Evolutionary conservation across 2,888 invertebrate genomes (phyloP), one percentile per base, ranked within the genome.

Genomic region (Esperia sulphurella): DNA sequence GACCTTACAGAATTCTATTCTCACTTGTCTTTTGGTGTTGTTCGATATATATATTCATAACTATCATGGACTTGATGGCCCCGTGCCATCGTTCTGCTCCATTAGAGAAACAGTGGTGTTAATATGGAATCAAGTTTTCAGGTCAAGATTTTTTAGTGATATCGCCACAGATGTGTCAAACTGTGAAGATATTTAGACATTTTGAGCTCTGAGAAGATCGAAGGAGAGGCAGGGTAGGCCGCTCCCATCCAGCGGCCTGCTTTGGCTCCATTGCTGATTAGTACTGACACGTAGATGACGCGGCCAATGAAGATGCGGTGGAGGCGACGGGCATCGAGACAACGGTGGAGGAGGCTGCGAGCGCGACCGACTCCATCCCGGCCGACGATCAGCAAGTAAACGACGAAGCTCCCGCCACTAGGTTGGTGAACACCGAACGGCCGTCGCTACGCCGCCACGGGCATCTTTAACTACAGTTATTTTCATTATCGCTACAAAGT

Each of bases 91-190:
- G 65, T 68, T 61, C 68, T 62, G 61, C 73, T 73, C 64, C 73
- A 73, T 39, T 74, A 66, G 70, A 69, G 75, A 75, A 77, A 76
- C 72, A 71, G 72, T 74, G 80, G 82, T 87, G 84, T 80, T 89
- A 89, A 89, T 88, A 75, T 83, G 75, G 74, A 83, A 87, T 89
- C 89, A 77, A 89, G 89, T 88, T 89, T 89, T 88, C 89, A 89
- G 89, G 89, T 89, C 75, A 80, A 79, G 74, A 79, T 66, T 67
- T 50, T 39, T 48, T 33, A 37, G 55, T 71, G 61, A 69, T 61
- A 64, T 59, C 75, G 59, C 61, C 72, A 63, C 62, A 53, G 67
- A 73, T 77, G 71, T 66, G 58, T 58, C 71, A 69, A 70, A 63
- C 69, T 53, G 39, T 50, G 51, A 69, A 71, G 71, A 72, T 55